Base-by-base conservation (phyloP, 2,888 invertebrate species). In the Hirtodrosophila confusa region DNA sequence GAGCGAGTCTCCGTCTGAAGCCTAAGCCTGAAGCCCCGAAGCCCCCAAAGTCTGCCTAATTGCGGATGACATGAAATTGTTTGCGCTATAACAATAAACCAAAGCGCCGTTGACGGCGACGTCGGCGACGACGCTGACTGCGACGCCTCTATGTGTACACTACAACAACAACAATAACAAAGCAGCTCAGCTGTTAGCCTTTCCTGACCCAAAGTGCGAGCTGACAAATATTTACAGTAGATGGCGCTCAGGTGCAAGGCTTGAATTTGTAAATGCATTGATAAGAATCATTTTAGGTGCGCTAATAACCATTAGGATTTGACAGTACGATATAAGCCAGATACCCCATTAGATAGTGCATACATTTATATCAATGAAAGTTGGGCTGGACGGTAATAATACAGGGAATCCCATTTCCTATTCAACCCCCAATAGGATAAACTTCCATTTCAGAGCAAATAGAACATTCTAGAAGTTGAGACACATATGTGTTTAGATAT, bases 41-140 rank as follows among this genome's bases (percentile, higher is more conserved):
- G 5, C 27, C 47, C 10, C 23, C 60, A 54, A 57, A 76, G 62
- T 72, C 70, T 84, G 86, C 88, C 89, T 89, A 90, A 89, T 89
- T 89, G 90, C 88, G 88, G 89, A 89, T 86, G 89, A 84, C 89
- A 89, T 83, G 90, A 85, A 86, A 89, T 86, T 85, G 85, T 78
- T 88, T 86, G 80, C 80, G 62, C 86, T 78, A 78, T 80, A 87
- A 85, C 85, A 80, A 83, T 84, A 86, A 84, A 84, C 63, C 75
- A 75, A 72, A 68, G 62, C 71, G 40, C 43, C 39, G 37, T 48
- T 54, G 56, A 37, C 53, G 6, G 56, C 45, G 29, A 51, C 58
- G 41, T 10, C 43, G 6, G 27, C 27, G 29, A 7, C 69, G 3
- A 10, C 54, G 3, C 7, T 27, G 40, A 40, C 51, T n/a, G 37